phyloP scores from a whole-genome alignment of 2,797 vertebrate genomes.

The Sphenopsis melanotis region DNA sequence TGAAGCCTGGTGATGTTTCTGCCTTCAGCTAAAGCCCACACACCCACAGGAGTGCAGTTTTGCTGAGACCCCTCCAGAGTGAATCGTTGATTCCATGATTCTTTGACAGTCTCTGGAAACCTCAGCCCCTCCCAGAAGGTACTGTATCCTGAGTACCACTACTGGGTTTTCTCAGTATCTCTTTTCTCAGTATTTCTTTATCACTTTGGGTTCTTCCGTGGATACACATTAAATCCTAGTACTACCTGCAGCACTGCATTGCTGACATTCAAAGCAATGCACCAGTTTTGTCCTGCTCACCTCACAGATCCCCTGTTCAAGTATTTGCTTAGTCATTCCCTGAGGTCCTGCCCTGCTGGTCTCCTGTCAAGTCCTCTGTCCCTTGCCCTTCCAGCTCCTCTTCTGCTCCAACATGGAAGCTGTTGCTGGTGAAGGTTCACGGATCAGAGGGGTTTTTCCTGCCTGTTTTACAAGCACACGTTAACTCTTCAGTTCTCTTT shows the following conservation, averaged over 20 bases:
- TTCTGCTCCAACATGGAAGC: not conserved
- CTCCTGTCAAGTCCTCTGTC: slow-evolving; percentile 1
- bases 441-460: not conserved
- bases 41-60: accelerated
- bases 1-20: not conserved
- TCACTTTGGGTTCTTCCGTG: not conserved
- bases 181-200: no score
- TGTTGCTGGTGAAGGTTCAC: not conserved
- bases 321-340: slow-evolving; percentile 9
- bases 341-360: not conserved
- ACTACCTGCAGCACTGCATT: not conserved
- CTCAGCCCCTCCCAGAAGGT: not conserved
- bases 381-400: not conserved
- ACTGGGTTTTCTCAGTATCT: not conserved
- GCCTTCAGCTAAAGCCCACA: not conserved
- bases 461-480: not conserved
- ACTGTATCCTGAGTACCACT: not conserved
- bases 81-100: not conserved
- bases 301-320: not conserved
- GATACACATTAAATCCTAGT: not conserved
- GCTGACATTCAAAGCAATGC: not conserved
- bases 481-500: not conserved
- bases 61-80: not conserved
- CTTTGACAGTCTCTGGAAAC: not conserved
- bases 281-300: not conserved